phyloP scores from a whole-genome alignment of 2,113 vertebrate species.

The Dinomys branickii region DNA sequence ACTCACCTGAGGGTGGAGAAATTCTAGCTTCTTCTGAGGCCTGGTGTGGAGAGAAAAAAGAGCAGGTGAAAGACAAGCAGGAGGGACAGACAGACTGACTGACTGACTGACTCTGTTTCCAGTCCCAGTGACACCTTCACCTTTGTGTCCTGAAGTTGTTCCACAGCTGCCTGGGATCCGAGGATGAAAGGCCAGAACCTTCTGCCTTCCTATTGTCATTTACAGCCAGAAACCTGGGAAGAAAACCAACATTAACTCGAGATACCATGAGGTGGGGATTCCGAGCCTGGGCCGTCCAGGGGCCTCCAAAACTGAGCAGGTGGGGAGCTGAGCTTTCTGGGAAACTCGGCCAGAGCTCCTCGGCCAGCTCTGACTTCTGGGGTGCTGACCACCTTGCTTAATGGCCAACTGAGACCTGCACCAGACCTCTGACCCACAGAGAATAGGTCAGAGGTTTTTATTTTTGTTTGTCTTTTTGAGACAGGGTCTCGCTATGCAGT shows the following conservation, averaged over 20 bases:
- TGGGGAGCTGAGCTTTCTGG: not conserved
- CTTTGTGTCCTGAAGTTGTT: not conserved
- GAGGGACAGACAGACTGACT: not conserved
- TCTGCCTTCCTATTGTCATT: not conserved
- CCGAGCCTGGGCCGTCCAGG: not conserved
- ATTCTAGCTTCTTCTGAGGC: not conserved
- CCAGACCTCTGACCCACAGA: too few species aligned
- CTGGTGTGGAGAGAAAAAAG: not conserved
- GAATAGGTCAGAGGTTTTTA: too few species aligned
- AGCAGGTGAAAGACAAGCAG: not conserved
- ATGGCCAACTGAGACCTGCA: not conserved
- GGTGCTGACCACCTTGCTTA: not conserved
- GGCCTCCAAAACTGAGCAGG: too few species aligned
- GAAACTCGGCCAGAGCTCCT: not conserved
- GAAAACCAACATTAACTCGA: not conserved
- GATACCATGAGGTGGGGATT: too few species aligned
- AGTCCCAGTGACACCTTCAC: too few species aligned
- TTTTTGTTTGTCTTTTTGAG: too few species aligned
- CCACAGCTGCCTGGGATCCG: not conserved
- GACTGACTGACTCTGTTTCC: too few species aligned
- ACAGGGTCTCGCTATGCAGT: too few species aligned
- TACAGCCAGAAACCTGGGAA: not conserved
- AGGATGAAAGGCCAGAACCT: not conserved
- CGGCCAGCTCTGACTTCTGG: not conserved
- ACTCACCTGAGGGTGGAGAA: not conserved